phyloP scores from a whole-genome alignment of 1,140 invertebrate species.

The Euwallacea fornicatus region DNA sequence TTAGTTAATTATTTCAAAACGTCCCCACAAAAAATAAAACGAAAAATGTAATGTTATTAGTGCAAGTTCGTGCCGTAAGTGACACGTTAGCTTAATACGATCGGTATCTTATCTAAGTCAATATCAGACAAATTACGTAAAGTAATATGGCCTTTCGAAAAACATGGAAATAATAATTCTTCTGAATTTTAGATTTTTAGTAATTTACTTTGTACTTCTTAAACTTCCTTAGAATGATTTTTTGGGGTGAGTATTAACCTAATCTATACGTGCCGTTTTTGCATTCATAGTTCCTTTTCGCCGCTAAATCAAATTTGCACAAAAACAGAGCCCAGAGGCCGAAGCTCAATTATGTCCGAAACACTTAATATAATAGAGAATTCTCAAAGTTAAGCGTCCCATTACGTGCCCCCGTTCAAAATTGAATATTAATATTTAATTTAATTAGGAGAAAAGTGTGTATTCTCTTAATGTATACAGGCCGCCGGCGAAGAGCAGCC shows the following conservation, averaged over 20 bases:
- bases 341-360: conserved; percentile 31
- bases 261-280: too few species aligned
- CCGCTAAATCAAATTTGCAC: not conserved
- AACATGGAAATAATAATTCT: conserved; percentile 16
- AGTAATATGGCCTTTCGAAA: conserved; percentile 16
- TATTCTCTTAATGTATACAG: conserved; percentile 39
- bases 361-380: conserved; percentile 38
- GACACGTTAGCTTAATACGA: conserved; percentile 7
- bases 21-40: not conserved
- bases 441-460: conserved; percentile 42
- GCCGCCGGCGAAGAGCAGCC: conserved; percentile 14
- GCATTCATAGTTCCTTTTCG: too few species aligned
- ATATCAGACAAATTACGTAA: conserved; percentile 17
- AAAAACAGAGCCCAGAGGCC: not conserved
- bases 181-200: not conserved
- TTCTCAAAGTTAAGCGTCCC: conserved; percentile 37
- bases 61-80: not conserved
- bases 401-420: conserved; percentile 37
- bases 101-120: conserved; percentile 7
- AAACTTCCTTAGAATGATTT: not conserved
- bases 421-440: conserved; percentile 42
- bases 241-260: too few species aligned
- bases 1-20: not conserved
- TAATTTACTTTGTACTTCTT: conserved; percentile 10
- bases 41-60: not conserved